These are phyloP conservation scores for Oncopodura yosiiana DNA, from an alignment of 1,140 invertebrate genomes.

Conservation along the genomic window DNA sequence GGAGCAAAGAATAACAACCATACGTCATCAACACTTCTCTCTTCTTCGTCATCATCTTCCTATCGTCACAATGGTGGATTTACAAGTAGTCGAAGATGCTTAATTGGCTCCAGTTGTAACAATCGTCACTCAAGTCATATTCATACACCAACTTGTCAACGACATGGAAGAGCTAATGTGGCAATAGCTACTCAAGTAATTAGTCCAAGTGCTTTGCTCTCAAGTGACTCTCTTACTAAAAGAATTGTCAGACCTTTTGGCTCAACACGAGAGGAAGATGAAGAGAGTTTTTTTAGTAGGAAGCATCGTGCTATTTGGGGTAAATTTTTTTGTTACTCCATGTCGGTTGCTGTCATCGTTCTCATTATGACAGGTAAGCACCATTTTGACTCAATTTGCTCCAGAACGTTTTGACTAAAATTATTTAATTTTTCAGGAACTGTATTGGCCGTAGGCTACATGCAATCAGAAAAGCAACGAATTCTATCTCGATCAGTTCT, in stretches of 20 bases:
- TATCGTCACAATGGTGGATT: too few species aligned
- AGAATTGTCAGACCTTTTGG: neutral
- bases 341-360: constrained; percentile 13
- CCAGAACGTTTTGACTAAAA: neutral
- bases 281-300: constrained; percentile 6
- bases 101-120: too few species aligned
- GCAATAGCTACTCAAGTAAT: constrained; percentile 32
- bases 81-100: too few species aligned
- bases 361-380: constrained; percentile 29
- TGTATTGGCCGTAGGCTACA: constrained; percentile 26
- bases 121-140: too few species aligned
- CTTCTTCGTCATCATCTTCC: too few species aligned
- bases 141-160: too few species aligned
- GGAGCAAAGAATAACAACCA: too few species aligned
- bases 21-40: too few species aligned
- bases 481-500: constrained; percentile 4
- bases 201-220: constrained; percentile 25
- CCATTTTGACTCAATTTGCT: neutral
- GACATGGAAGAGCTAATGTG: too few species aligned
- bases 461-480: constrained; percentile 28
- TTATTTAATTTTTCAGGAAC: constrained; percentile 10
- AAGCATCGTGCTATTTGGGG: constrained; percentile 5
- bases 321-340: constrained; percentile 13
- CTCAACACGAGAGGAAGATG: constrained; percentile 10
- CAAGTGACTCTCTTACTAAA: constrained; percentile 12